Evolutionary conservation across 2,797 vertebrate species (phyloP), one percentile per base, ranked within the genome.

Genomic region (Enteromius afrohamiltoni): DNA sequence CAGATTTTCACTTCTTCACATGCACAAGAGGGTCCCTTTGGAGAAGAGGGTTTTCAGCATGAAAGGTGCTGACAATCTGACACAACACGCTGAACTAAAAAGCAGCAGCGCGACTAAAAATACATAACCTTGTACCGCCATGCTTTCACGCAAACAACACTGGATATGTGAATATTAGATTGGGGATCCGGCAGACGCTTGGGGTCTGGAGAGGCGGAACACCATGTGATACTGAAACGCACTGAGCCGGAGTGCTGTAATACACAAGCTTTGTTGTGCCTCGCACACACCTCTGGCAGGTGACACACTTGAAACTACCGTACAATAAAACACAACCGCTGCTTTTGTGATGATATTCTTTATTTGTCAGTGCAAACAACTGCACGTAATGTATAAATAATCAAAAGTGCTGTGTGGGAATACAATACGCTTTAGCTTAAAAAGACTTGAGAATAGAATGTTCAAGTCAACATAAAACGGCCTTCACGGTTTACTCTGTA

Each of bases 141-240:
- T 31, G n/a, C 71, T 55, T 82, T 71, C 37, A 77, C 23, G n/a
- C 75, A 82, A 82, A 85, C 73, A 85, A 78, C 73, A 71, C 71
- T 69, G 75, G 73, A 77, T 68, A 76, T 31, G 64, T 73, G 84
- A 85, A 80, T 70, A 73, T 60, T 73, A 64, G 65, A 77, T 76
- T 73, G 82, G 53, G 73, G 74, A 83, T 77, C 74, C 37, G 21
- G 65, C 82, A 45, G 58, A 17, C 31, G 4, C 75, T 19, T 14
- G 9, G 10, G 79, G 60, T 78, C 73, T 77, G 31, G 17, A 85
- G 68, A 3, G 11, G n/a, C 8, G 21, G 67, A 65, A 67, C 53
- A 65, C n/a, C 49, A 83, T 69, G 51, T 37, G 23, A 64, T 45
- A 47, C 58, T 64, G 31, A 82, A 58, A 70, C 16, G 6, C 31